Evolutionary conservation across 2,113 vertebrate genomes (phyloP), one percentile per base, ranked within the genome.

Genomic region (Zingel zingel): DNA sequence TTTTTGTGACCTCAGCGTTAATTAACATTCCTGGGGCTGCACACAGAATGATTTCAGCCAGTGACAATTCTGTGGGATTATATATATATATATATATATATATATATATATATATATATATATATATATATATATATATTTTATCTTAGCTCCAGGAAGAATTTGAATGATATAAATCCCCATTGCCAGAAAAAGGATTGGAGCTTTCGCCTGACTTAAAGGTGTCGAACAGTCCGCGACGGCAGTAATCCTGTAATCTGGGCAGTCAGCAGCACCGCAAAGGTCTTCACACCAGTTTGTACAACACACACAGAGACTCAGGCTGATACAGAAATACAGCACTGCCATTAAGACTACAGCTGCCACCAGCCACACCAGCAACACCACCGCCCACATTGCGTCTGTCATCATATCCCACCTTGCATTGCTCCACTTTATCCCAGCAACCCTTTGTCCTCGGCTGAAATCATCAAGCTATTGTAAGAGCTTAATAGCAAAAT

Each of bases 161-260:
- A 80, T 92, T 84, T 85, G 47, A 84, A 71, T 78, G 57, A 86
- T 89, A 79, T 77, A 90, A 93, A 91, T 88, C 86, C 85, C 74
- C 25, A 14, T 68, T 27, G 50, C 66, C 27, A 86, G 83, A 84
- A 86, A 83, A 72, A 39, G 82, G 79, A 88, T 88, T 69, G 71
- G 67, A 81, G 85, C 81, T 77, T 76, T 86, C 15, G 18, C 33
- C 62, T 36, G 78, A 92, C 18, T 91, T 86, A 77, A 85, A 91
- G 81, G 90, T 90, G 89, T 91, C 86, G 68, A 84, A 84, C 82
- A 62, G 88, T 86, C 76, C 4, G 21, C 25, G 18, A 75, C 45
- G 69, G 70, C 77, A 48, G 68, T 90, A 91, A 92, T 91, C 89
- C 89, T 82, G 80, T 90, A 88, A 93, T 91, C 87, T 88, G 83